These are phyloP conservation scores for Ceratoteleas bidentatus DNA, from an alignment of 1,140 invertebrate species.

Conservation along the genomic window DNA sequence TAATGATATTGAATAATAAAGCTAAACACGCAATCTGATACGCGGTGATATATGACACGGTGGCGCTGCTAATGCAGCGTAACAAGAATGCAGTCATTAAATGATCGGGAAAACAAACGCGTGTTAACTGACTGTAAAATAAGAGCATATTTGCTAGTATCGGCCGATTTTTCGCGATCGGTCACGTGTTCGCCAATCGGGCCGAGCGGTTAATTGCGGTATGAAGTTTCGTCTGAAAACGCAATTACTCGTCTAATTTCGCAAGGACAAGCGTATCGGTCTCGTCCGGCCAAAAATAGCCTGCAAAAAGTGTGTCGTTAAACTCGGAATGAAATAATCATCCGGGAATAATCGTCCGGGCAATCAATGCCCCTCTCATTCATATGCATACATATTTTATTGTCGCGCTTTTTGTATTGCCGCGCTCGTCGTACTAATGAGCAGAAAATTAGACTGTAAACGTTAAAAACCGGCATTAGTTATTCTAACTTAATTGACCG, in stretches of 20 bases:
- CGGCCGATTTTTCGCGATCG: constrained; percentile 4
- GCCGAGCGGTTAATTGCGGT: constrained; percentile 24
- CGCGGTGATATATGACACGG: constrained; percentile 49
- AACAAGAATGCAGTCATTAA: constrained; percentile 54
- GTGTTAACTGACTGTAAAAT: constrained; percentile 47
- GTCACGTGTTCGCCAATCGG: constrained; percentile 10
- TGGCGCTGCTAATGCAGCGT: constrained; percentile 40
- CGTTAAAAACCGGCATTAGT: constrained; percentile 37
- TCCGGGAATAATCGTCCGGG: constrained; percentile 10
- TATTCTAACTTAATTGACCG: constrained; percentile 46
- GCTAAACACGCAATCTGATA: constrained; percentile 54
- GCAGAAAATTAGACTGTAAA: constrained; percentile 38
- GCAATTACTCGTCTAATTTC: neutral
- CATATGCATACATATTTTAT: constrained; percentile 41
- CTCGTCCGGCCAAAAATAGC: neutral
- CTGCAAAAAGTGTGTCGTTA: neutral
- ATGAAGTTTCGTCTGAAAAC: neutral
- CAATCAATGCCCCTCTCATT: constrained; percentile 25
- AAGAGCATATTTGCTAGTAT: constrained; percentile 44
- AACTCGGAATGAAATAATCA: constrained; percentile 22
- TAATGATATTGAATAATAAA: constrained; percentile 52
- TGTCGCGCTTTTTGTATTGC: constrained; percentile 25
- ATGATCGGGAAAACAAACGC: constrained; percentile 53
- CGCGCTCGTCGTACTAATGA: constrained; percentile 26
- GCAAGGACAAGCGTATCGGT: neutral